Evolutionary conservation across 2,113 vertebrate species (phyloP).

Genomic region (Oreamnos americanus): DNA sequence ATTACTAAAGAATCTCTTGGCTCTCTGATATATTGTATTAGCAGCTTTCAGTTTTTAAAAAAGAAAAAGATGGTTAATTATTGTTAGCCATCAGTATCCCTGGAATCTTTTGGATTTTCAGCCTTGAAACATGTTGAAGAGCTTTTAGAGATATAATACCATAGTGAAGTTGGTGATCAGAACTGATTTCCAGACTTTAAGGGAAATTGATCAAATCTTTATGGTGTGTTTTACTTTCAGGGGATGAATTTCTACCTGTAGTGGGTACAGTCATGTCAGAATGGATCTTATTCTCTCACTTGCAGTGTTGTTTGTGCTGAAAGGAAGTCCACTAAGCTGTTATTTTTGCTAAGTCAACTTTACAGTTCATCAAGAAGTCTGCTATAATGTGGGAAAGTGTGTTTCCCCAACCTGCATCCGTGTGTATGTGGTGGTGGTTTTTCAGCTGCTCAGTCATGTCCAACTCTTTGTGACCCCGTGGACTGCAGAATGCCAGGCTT

Average conservation of each 20-base stretch:
- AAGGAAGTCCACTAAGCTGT: not conserved
- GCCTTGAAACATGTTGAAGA: not conserved
- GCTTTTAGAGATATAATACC: not conserved
- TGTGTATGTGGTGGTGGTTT: not conserved
- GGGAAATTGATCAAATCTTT: not conserved
- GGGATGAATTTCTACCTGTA: not conserved
- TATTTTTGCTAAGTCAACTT: not conserved
- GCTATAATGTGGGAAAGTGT: not conserved
- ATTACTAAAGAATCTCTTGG: not conserved
- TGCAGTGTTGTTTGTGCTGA: not conserved
- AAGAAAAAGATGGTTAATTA: not conserved
- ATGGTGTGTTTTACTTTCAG: not conserved
- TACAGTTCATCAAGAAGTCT: not conserved
- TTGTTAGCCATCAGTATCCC: not conserved
- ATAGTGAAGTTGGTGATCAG: not conserved
- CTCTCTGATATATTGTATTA: not conserved
- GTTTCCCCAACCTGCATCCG: not conserved
- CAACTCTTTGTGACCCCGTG: not conserved
- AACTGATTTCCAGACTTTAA: not conserved
- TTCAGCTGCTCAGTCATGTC: not conserved
- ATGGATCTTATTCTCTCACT: not conserved
- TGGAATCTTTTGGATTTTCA: not conserved
- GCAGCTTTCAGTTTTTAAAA: not conserved
- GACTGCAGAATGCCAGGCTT: not conserved
- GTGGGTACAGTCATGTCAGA: not conserved